phyloP scores from a whole-genome alignment of 2,888 invertebrate genomes.

The Pseudococcus longispinus region DNA sequence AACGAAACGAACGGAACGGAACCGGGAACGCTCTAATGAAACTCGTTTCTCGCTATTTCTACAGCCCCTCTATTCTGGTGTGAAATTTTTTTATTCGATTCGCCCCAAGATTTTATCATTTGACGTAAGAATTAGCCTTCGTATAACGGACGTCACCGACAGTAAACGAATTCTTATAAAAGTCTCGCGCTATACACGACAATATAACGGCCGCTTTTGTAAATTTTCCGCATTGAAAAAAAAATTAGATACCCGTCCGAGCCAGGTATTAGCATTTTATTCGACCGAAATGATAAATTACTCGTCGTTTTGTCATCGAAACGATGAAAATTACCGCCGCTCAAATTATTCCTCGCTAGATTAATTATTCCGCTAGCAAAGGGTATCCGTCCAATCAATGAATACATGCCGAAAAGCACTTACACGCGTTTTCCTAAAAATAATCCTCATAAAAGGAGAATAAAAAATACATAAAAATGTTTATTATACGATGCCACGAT shows the following conservation, averaged over 20 bases:
- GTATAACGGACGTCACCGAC: background rate
- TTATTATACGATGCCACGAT: background rate
- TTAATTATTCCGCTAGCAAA: background rate
- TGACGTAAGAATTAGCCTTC: background rate
- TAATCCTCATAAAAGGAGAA: slow-evolving; percentile 9
- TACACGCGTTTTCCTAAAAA: slow-evolving; percentile 15
- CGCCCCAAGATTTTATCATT: background rate
- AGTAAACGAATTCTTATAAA: background rate
- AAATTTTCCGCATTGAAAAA: background rate
- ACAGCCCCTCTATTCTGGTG: background rate
- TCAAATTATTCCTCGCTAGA: background rate
- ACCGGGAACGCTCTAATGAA: background rate
- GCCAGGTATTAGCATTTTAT: slow-evolving; percentile 24
- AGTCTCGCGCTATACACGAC: background rate
- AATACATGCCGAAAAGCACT: background rate
- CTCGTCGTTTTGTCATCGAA: background rate
- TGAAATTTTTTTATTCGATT: background rate
- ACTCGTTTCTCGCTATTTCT: background rate
- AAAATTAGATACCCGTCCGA: background rate
- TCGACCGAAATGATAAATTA: slow-evolving; percentile 2
- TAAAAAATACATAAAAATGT: slow-evolving; percentile 25
- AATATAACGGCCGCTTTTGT: background rate
- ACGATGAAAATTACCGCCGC: background rate
- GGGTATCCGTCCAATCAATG: background rate
- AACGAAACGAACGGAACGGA: background rate